Conservation (phyloP, 2,797 vertebrate species). For the Phrynocephalus vlangalii region DNA sequence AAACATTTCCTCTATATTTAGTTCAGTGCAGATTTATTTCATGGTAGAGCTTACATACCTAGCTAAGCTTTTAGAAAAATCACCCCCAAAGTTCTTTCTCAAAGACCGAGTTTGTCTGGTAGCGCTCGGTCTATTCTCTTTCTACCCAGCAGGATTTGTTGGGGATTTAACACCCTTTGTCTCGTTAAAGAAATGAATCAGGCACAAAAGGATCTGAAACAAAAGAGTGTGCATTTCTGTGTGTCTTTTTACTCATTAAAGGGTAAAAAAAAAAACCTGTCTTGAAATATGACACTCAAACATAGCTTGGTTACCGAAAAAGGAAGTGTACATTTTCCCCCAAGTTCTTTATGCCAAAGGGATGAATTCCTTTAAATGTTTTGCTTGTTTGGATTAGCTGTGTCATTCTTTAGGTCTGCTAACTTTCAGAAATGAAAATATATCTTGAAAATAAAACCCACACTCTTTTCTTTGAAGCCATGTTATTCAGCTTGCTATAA, state of each 20-base stretch:
- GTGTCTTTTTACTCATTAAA: constrained; percentile 64
- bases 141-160: neutral
- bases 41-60: neutral
- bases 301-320: constrained; percentile 48
- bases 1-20: constrained; percentile 40
- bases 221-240: constrained; percentile 61
- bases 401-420: constrained; percentile 61
- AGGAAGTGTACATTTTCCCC: constrained; percentile 73
- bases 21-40: constrained; percentile 51
- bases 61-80: constrained; percentile 11
- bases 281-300: constrained; percentile 70
- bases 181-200: constrained; percentile 62
- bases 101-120: constrained; percentile 27
- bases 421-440: constrained; percentile 69
- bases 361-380: constrained; percentile 67
- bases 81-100: constrained; percentile 5
- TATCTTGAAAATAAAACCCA: constrained; percentile 64
- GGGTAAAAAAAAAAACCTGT: constrained; percentile 58
- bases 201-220: constrained; percentile 67
- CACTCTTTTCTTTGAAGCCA: constrained; percentile 51
- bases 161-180: constrained; percentile 51
- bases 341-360: constrained; percentile 63
- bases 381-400: constrained; percentile 46
- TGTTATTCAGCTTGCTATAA: constrained; percentile 67
- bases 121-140: constrained; percentile 8